Conservation (phyloP, 2,888 invertebrate species). For the Callyntrura sp. region DNA sequence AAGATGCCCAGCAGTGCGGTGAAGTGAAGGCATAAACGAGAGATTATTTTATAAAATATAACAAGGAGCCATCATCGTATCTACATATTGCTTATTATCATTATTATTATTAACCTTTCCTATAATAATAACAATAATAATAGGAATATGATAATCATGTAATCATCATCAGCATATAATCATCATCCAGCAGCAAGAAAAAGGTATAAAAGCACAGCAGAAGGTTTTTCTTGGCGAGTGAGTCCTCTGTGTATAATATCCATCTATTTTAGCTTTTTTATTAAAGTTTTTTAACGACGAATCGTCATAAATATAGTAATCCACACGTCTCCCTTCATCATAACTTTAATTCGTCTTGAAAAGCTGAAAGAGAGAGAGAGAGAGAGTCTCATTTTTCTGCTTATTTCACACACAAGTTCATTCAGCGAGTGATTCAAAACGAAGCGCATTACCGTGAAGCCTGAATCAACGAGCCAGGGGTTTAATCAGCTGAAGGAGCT, state of each 20-base stretch:
- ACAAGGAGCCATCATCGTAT: background rate
- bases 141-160: slow-evolving; percentile 18
- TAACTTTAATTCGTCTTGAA: slow-evolving; percentile 43
- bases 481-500: too few relatives aligned
- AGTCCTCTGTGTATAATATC: background rate
- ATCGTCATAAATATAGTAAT: slow-evolving; percentile 39
- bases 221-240: background rate
- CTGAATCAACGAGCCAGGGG: too few relatives aligned
- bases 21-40: background rate
- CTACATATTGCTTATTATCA: background rate
- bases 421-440: background rate
- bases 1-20: background rate
- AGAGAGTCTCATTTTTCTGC: slow-evolving; percentile 6
- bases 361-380: background rate
- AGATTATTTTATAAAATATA: background rate
- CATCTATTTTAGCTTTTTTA: background rate
- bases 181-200: background rate
- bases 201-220: background rate
- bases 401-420: background rate
- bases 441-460: background rate
- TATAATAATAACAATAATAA: background rate
- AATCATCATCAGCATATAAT: slow-evolving; percentile 1
- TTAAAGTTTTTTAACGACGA: background rate
- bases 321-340: slow-evolving; percentile 48
- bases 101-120: background rate